phyloP scores from a whole-genome alignment of 2,888 invertebrate genomes.

The Gymnosoma rotundatum region DNA sequence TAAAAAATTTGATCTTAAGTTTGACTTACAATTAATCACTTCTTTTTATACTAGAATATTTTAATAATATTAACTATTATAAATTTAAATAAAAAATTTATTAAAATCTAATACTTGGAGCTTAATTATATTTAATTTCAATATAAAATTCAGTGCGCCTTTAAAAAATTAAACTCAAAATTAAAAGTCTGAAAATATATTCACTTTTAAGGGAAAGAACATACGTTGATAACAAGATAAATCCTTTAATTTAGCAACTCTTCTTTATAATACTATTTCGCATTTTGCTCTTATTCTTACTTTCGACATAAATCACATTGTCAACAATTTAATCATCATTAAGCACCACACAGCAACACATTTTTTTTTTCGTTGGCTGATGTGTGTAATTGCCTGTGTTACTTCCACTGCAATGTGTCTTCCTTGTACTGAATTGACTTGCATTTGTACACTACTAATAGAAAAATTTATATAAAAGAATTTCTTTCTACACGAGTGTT shows the following conservation, averaged over 20 bases:
- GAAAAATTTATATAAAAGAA: not conserved
- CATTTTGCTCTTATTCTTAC: not conserved
- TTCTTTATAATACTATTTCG: not conserved
- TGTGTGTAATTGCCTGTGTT: not conserved
- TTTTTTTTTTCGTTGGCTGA: not conserved
- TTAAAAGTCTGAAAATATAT: not conserved
- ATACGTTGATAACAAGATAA: not conserved
- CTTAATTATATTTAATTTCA: too few relatives aligned
- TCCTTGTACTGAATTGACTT: not conserved
- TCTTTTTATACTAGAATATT: too few relatives aligned
- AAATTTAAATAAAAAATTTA: too few relatives aligned
- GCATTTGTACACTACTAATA: not conserved
- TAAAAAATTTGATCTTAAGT: not conserved
- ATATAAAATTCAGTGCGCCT: not conserved
- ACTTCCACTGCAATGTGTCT: not conserved
- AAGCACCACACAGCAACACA: conserved; percentile 8
- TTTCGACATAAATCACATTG: conserved; percentile 48
- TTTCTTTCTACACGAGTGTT: not conserved
- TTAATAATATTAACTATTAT: too few relatives aligned
- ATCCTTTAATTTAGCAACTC: not conserved
- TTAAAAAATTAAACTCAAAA: not conserved
- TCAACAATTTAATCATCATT: conserved; percentile 61
- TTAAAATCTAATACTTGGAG: too few relatives aligned
- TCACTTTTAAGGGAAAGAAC: not conserved
- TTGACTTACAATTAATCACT: not conserved